Conservation (phyloP, 2,888 invertebrate species). For the Caenorhabditis sp. region DNA sequence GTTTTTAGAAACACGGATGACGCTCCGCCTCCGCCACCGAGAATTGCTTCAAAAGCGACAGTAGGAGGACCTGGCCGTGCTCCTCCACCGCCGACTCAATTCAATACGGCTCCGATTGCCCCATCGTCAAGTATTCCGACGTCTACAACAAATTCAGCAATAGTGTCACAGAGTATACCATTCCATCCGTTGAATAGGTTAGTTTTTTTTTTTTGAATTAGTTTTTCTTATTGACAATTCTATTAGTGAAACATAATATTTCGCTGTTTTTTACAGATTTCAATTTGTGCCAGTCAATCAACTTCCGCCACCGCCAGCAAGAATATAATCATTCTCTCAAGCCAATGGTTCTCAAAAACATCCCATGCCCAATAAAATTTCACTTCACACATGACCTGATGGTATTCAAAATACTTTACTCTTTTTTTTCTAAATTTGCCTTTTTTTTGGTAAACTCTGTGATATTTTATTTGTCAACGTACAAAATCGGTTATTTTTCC, state of each 20-base stretch:
- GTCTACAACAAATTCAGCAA: slow-evolving; percentile 14
- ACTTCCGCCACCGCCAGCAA: slow-evolving; percentile 50
- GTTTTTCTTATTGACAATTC: not conserved
- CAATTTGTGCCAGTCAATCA: slow-evolving; percentile 44
- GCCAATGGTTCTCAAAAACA: no score
- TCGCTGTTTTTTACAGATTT: slow-evolving; percentile 35
- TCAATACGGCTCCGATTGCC: slow-evolving; percentile 18
- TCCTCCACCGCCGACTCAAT: slow-evolving; percentile 15
- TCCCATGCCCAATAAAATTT: no score
- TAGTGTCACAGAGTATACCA: slow-evolving; percentile 16
- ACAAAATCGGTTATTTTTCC: not conserved
- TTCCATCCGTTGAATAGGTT: slow-evolving; percentile 26
- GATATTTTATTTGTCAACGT: not conserved
- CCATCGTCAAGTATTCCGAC: slow-evolving; percentile 35
- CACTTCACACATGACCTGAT: no score
- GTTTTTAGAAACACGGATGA: slow-evolving; percentile 19
- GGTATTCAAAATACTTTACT: not conserved
- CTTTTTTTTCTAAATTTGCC: not conserved
- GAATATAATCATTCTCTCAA: not conserved
- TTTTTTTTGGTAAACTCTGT: not conserved
- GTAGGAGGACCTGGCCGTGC: not conserved
- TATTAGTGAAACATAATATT: not conserved
- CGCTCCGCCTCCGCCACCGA: slow-evolving; percentile 48
- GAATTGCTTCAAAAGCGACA: slow-evolving; percentile 37
- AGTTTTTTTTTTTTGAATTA: not conserved